A percentile compares a stretch with the other conserved stretches of the same genome.
phyloP scores from a whole-genome alignment of 2,113 vertebrate species.

The Carassius carassius region DNA sequence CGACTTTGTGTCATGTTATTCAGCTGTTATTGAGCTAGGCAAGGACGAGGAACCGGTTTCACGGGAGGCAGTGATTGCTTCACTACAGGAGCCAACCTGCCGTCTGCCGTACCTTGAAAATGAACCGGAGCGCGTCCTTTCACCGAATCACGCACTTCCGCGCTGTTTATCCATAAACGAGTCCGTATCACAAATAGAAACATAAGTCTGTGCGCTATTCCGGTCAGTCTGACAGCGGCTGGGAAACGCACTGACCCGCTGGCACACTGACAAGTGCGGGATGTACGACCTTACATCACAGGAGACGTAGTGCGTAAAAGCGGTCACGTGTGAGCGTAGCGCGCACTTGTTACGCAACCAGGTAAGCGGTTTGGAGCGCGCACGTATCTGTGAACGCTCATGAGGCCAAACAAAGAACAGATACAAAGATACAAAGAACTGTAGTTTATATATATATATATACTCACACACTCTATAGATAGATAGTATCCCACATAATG shows the following conservation, averaged over 20 bases:
- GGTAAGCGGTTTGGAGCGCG: not conserved
- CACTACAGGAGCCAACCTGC: not conserved
- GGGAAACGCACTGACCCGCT: slow-evolving; percentile 50
- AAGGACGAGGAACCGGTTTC: not conserved
- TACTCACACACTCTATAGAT: too few species aligned
- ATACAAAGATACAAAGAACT: too few species aligned
- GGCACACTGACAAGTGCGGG: slow-evolving; percentile 51
- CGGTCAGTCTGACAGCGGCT: slow-evolving; percentile 47
- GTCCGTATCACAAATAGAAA: slow-evolving; percentile 21
- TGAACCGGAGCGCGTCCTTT: not conserved
- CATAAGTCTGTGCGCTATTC: not conserved
- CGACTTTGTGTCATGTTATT: not conserved
- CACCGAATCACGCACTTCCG: not conserved
- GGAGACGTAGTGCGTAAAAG: not conserved
- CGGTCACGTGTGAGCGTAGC: not conserved
- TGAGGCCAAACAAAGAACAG: too few species aligned
- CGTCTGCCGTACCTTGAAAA: not conserved
- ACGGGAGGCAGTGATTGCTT: not conserved
- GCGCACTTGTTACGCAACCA: not conserved
- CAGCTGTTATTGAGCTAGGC: not conserved
- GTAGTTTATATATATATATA: too few species aligned
- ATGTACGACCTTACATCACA: not conserved
- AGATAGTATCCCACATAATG: too few species aligned
- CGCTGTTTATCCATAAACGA: not conserved
- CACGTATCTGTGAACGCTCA: not conserved